Conservation (phyloP, 53 echinoderm and acorn worm species). For the Holothuria scabra region DNA sequence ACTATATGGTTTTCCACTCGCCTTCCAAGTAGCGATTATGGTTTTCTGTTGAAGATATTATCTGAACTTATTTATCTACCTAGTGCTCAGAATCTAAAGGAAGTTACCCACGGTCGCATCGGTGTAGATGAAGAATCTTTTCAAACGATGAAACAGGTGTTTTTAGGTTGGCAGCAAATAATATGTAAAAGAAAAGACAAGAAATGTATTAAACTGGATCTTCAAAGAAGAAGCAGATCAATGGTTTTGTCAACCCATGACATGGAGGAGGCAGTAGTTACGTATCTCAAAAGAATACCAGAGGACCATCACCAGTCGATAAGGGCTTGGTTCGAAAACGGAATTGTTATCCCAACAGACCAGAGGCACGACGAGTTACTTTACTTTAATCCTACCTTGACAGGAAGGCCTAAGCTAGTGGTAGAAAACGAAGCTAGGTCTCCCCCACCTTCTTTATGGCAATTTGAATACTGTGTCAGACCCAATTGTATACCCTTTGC, state of each 20-base stretch:
- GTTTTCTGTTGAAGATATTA: background rate
- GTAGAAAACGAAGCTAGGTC: too few species aligned
- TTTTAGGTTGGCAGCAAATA: background rate
- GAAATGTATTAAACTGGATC: slow-evolving; percentile 17
- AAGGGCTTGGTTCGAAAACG: slow-evolving; percentile 7
- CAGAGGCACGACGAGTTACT: background rate
- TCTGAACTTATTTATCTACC: too few species aligned
- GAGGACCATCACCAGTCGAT: background rate
- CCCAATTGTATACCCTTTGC: slow-evolving; percentile 1
- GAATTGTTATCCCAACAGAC: slow-evolving; percentile 15
- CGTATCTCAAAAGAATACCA: background rate
- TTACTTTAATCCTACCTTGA: slow-evolving; percentile 31
- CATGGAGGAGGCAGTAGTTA: background rate
- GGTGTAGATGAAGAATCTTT: too few species aligned
- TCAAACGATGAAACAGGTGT: too few species aligned
- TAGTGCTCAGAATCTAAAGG: too few species aligned
- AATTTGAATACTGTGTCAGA: slow-evolving; percentile 30
- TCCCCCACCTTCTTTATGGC: too few species aligned
- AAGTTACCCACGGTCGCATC: too few species aligned
- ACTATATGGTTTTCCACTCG: slow-evolving; percentile 29
- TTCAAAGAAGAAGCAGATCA: slow-evolving; percentile 4
- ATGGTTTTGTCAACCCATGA: background rate
- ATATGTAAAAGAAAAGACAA: background rate
- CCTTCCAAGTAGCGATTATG: background rate
- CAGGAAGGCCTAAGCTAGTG: background rate